A percentile compares a stretch with the other conserved stretches of the same genome.
phyloP scores from a whole-genome alignment of 1,140 invertebrate species.

The Drosophila busckii region DNA sequence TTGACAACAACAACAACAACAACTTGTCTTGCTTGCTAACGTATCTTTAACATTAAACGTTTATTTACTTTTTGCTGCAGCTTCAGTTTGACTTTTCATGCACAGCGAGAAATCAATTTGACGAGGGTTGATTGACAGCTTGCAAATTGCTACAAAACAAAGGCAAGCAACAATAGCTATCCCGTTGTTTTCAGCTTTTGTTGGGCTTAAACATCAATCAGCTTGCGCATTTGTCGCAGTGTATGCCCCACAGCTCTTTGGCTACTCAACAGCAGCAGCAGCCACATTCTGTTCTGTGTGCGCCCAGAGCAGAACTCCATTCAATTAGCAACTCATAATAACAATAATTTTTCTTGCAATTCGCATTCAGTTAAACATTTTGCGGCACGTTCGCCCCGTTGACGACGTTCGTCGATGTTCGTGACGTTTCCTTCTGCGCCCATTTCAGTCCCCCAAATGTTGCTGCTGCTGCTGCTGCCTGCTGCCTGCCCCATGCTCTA shows the following conservation, averaged over 20 bases:
- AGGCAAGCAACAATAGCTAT: constrained; percentile 11
- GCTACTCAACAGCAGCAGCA: constrained; percentile 7
- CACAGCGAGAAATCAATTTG: constrained; percentile 43
- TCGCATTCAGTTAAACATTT: constrained; percentile 72
- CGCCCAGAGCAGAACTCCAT: constrained; percentile 57
- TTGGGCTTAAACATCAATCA: constrained; percentile 40
- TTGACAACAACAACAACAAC: too few relatives aligned
- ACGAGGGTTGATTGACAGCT: constrained; percentile 22
- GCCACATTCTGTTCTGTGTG: constrained; percentile 8
- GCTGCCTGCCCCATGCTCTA: constrained; percentile 27
- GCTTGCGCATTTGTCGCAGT: constrained; percentile 23
- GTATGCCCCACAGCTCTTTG: constrained; percentile 4
- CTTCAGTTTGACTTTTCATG: constrained; percentile 39
- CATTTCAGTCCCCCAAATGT: neutral
- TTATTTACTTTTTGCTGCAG: constrained; percentile 66
- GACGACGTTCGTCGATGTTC: constrained; percentile 50
- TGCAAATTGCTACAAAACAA: constrained; percentile 1
- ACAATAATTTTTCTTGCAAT: constrained; percentile 70
- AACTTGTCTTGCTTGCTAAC: too few relatives aligned
- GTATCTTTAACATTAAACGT: constrained; percentile 57
- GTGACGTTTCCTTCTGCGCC: constrained; percentile 49
- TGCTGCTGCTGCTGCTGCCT: constrained; percentile 1
- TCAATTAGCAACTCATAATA: constrained; percentile 76
- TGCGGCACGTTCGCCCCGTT: constrained; percentile 72
- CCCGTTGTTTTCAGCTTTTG: too few relatives aligned